A percentile compares a stretch with the other conserved stretches of the same genome.
phyloP scores from a whole-genome alignment of 2,797 vertebrate species.

The Tolypeutes matacus region DNA sequence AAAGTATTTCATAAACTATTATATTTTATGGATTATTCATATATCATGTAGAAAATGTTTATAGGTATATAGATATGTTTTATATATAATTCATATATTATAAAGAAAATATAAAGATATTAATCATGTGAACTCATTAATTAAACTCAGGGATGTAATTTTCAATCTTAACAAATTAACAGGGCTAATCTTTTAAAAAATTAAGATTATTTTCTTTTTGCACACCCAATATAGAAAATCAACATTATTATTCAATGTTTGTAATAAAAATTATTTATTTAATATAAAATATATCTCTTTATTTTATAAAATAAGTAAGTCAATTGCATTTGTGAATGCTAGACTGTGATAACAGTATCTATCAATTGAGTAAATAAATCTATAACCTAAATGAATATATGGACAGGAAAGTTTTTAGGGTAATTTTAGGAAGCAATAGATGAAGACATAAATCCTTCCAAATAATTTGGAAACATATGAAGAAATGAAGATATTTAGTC shows the following conservation, averaged over 20 bases:
- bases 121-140: neutral
- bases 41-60: neutral
- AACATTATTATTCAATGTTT: neutral
- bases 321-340: slow-evolving; percentile 1
- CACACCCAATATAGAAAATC: neutral
- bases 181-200: neutral
- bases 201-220: neutral
- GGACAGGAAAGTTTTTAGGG: neutral
- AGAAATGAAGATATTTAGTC: neutral
- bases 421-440: neutral
- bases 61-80: neutral
- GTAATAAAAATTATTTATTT: neutral
- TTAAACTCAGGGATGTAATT: slow-evolving; percentile 5
- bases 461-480: neutral
- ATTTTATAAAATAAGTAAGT: neutral
- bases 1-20: neutral
- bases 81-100: no score
- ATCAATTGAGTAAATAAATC: neutral
- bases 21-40: neutral
- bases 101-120: no score
- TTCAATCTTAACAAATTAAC: neutral
- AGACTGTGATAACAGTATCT: neutral
- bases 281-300: neutral
- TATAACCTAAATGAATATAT: neutral
- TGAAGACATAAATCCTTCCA: neutral